Base-by-base conservation (phyloP, 2,888 invertebrate genomes). In the Drosophila formosana region DNA sequence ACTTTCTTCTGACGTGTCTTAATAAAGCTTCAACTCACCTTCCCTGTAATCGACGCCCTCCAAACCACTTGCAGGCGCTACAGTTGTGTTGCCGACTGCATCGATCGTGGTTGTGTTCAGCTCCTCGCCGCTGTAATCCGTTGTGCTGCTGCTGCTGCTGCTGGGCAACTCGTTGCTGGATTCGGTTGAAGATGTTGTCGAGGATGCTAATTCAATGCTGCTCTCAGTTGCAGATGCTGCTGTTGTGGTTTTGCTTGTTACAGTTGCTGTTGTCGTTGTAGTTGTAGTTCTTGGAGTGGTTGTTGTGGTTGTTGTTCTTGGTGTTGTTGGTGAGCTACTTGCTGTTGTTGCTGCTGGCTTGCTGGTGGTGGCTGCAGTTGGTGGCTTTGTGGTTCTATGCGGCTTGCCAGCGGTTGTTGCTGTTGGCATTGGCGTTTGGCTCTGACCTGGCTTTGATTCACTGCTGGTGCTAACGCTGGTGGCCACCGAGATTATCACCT, bases 21-120 rank as follows among this genome's bases (percentile, higher is more conserved):
- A 67, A 61, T 76, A 69, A 56, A 67, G 68, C 45, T 41, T 51
- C 53, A 52, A 79, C 82, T 89, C 66, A 93, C 92, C 89, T 88
- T 92, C 91, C 67, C 85, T 90, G 69, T 92, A 92, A 78, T 93
- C 92, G 66, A 92, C 86, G 78, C 92, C 93, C 79, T 92, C 92
- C 58, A 92, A 66, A 18, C 90, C 85, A 56, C 79, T 88, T 34
- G 80, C 75, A 46, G 88, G 88, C 62, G 92, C 80, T 51, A 82
- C 66, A 34, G 91, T 89, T 58, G 89, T 88, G 25, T 84, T 85
- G 39, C 86, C 78, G 58, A 71, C 61, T 61, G 76, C 68, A 66
- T 89, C 89, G 51, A 67, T 72, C n/a, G 87, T 72, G 60, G 76
- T 75, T 61, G 76, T 74, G 23, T 60, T 86, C 45, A 58, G 39